Conservation (phyloP, 2,113 vertebrate genomes). For the Rhodinocichla rosea region DNA sequence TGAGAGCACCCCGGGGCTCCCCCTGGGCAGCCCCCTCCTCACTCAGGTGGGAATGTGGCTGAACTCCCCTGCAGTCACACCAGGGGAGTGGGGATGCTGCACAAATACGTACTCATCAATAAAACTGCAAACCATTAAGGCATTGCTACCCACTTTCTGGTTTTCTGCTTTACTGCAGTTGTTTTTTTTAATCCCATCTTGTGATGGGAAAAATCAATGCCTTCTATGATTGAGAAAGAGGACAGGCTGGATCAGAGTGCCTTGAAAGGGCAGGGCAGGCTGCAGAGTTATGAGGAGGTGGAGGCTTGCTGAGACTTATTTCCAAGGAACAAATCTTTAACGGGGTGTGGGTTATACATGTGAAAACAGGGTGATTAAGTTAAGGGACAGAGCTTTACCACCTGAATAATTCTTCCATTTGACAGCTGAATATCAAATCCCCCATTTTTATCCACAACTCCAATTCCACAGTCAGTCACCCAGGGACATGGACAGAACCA, state of each 20-base stretch:
- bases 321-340: not conserved
- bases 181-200: not conserved
- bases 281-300: not conserved
- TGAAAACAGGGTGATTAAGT: not conserved
- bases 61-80: not conserved
- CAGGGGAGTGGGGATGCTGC: not conserved
- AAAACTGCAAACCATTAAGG: not conserved
- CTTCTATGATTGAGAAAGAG: not conserved
- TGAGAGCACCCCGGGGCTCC: not conserved
- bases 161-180: not conserved
- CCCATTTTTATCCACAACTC: not conserved
- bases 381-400: not conserved
- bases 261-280: not conserved
- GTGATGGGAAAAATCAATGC: not conserved
- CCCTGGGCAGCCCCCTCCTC: not conserved
- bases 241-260: not conserved
- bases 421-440: not conserved
- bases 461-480: not conserved
- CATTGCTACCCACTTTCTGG: not conserved
- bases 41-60: not conserved
- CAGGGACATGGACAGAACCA: not conserved
- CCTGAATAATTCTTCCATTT: not conserved
- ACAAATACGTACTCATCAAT: not conserved
- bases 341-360: not conserved
- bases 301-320: not conserved